A percentile compares a stretch with the other conserved stretches of the same genome.
phyloP scores from a whole-genome alignment of 2,113 vertebrate genomes.

The Rynchops niger region DNA sequence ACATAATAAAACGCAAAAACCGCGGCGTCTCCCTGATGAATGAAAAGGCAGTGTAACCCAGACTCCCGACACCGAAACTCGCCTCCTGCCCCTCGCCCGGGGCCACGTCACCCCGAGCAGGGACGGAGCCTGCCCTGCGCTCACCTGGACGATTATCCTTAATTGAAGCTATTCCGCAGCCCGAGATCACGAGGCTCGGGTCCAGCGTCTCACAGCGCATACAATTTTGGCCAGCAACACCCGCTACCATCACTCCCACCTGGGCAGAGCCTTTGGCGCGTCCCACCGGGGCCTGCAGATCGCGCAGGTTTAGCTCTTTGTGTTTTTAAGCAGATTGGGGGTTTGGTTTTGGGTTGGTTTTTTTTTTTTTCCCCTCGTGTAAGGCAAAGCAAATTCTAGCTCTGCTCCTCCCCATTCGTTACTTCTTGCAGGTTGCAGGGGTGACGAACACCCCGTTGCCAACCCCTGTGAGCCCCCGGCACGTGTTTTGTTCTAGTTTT shows the following conservation, averaged over 20 bases:
- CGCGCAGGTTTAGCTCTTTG: not conserved
- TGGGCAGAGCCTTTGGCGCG: not conserved
- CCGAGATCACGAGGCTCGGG: not conserved
- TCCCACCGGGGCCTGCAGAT: not conserved
- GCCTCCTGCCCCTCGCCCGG: not conserved
- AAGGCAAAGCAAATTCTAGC: not conserved
- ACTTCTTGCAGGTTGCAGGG: not conserved
- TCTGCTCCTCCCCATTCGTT: not conserved
- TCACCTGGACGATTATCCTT: not conserved
- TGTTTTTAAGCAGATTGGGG: not conserved
- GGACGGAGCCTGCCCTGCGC: not conserved
- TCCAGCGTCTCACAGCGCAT: not conserved
- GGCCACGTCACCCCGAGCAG: not conserved
- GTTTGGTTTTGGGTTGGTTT: accelerated
- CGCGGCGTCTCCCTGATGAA: not conserved
- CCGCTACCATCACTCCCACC: not conserved
- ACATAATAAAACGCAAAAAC: not conserved
- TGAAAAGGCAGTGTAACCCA: not conserved
- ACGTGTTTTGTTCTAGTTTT: not conserved
- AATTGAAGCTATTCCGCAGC: not conserved
- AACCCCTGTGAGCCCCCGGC: not conserved
- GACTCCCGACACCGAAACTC: not conserved
- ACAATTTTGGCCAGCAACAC: not conserved
- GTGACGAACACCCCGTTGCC: not conserved
- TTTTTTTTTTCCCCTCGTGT: too few species aligned